Evolutionary conservation across 2,797 vertebrate genomes (phyloP).

Genomic region (Labeo calbasu): DNA sequence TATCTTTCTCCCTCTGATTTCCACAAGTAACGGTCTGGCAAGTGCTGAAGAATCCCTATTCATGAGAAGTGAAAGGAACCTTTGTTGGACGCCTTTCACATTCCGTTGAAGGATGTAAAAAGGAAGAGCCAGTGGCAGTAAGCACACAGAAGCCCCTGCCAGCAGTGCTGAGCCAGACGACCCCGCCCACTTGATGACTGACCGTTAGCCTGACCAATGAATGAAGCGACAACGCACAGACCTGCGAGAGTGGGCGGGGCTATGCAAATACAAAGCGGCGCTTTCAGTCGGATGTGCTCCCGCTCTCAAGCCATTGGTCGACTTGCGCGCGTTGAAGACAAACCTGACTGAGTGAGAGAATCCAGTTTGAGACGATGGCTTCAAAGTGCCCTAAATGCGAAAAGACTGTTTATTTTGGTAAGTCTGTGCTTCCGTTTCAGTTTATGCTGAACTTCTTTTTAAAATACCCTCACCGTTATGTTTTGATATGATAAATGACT

Average conservation of each 20-base stretch:
- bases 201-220: constrained; percentile 48
- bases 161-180: constrained; percentile 51
- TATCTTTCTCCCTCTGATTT: constrained; percentile 48
- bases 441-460: not conserved
- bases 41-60: constrained; percentile 74
- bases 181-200: constrained; percentile 61
- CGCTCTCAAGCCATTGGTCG: constrained; percentile 47
- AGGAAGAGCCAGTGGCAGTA: constrained; percentile 61
- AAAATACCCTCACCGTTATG: not conserved
- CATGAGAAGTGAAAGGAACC: constrained; percentile 75
- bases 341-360: constrained; percentile 54
- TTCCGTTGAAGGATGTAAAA: constrained; percentile 64
- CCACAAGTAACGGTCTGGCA: constrained; percentile 66
- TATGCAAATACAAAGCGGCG: constrained; percentile 71
- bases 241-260: constrained; percentile 61
- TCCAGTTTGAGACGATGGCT: constrained; percentile 76
- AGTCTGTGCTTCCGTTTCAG: constrained; percentile 64
- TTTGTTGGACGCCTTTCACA: constrained; percentile 73
- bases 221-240: not conserved
- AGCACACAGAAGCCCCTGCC: constrained; percentile 38
- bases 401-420: constrained; percentile 96
- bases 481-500: not conserved
- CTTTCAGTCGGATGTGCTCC: constrained; percentile 66
- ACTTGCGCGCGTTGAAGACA: constrained; percentile 46
- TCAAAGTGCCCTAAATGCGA: constrained; percentile 97